These are phyloP conservation scores for Rhopilema esculentum DNA, from an alignment of 30 jellyfish, hydroid and myxozoan genomes.

Conservation along the genomic window DNA sequence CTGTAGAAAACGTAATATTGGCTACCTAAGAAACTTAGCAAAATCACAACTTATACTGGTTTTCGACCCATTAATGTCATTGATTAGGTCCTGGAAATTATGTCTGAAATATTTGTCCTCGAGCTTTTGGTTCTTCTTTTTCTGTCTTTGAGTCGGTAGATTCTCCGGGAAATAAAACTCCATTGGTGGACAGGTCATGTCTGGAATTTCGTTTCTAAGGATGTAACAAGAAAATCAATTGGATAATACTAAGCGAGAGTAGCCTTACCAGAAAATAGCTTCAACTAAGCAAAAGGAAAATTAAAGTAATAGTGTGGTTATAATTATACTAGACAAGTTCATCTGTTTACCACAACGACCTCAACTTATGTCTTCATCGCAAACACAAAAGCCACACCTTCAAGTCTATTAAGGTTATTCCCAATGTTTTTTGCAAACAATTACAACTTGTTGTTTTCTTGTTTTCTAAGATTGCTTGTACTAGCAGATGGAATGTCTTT, in stretches of 20 bases:
- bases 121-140: background rate
- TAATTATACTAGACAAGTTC: no score
- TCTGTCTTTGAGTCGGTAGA: slow-evolving; percentile 17
- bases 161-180: slow-evolving; percentile 42
- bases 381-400: no score
- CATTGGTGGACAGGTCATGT: slow-evolving; percentile 11
- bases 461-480: no score
- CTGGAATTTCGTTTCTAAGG: slow-evolving; percentile 26
- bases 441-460: no score
- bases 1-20: background rate
- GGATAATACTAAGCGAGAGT: background rate
- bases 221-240: background rate
- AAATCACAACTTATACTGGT: background rate
- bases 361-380: no score
- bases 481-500: no score
- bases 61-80: background rate
- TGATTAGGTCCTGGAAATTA: background rate
- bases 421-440: no score
- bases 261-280: no score
- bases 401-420: no score
- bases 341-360: no score
- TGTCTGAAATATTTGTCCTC: slow-evolving; percentile 24
- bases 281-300: no score
- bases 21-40: slow-evolving; percentile 32
- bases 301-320: no score